Conservation (phyloP, 2,113 vertebrate genomes). For the Nesoenas mayeri region DNA sequence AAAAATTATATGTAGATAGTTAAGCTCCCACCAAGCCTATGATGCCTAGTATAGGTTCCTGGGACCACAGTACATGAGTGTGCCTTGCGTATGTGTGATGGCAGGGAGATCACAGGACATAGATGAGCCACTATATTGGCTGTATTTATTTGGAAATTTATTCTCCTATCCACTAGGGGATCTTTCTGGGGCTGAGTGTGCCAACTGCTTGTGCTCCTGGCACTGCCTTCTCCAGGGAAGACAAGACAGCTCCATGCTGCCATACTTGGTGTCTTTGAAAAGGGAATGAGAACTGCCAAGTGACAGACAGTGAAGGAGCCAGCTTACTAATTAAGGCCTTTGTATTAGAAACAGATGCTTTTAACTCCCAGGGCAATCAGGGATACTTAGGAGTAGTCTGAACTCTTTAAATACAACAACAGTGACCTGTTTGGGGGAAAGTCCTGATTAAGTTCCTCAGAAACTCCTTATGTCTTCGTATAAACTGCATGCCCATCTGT, state of each 20-base stretch:
- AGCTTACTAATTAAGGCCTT: background rate
- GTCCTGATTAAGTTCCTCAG: background rate
- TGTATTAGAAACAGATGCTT: background rate
- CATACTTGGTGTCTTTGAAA: background rate
- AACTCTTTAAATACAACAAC: background rate
- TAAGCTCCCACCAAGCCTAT: background rate
- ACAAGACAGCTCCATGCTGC: background rate
- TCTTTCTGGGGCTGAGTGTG: background rate
- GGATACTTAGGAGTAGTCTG: background rate
- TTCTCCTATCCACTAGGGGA: background rate
- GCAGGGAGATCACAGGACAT: background rate
- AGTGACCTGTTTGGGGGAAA: background rate
- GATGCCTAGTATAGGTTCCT: background rate
- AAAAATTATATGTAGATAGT: background rate
- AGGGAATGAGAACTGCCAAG: background rate
- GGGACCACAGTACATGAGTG: background rate
- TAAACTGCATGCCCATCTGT: fast-evolving
- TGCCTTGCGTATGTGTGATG: background rate
- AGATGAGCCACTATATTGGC: background rate
- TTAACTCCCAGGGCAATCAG: background rate
- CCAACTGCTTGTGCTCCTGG: background rate
- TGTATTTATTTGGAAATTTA: background rate
- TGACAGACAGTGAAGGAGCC: background rate
- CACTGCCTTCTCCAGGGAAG: background rate
- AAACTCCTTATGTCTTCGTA: background rate